Evolutionary conservation across 2,797 vertebrate species (phyloP), one percentile per base, ranked within the genome.

Genomic region (Semotilus atromaculatus): DNA sequence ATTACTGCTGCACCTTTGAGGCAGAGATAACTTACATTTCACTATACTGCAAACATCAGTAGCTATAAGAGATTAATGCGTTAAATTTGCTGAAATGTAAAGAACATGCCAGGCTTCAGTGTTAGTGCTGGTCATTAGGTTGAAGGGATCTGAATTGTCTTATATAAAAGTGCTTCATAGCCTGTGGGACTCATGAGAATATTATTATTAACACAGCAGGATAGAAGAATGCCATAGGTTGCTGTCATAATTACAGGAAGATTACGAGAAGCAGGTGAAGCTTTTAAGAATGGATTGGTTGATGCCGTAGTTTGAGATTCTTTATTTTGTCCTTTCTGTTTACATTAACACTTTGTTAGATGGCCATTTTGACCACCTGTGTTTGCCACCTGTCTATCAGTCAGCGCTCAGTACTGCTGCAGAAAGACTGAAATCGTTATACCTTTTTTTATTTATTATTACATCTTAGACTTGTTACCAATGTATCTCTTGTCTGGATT

Each of bases 141-240:
- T 64, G 1, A 48, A 45, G 29, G 40, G 34, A 76, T 75, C 23
- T 67, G 9, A 48, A 58, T 38, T 3, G 2, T 70, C 13, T 62
- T 71, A 14, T 48, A 48, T 60, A 43, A 45, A 82, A 34, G 3
- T 21, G 13, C 23, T 75, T 48, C 0, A 26, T 75, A 45, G 5
- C 23, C 58, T 66, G 16, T 29, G n/a, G 43, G 43, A 48, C 1
- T 67, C 16, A 9, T 36, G 40, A 9, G 5, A 55, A 76, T 53
- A 45, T 60, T 48, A 40, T 62, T n/a, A 84, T 68, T 43, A 60
- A 16, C 74, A 0, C 74, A 84, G 74, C 51, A 60, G 64, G 73
- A 55, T 40, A 58, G 45, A 77, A 14, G 7, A 76, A 83, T 0
- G n/a, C n/a, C 11, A 40, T 18, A 40, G 45, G 31, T 67, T 40